A percentile compares a stretch with the other conserved stretches of the same genome.
Evolutionary conservation across 1,140 invertebrate genomes (phyloP).

Genomic region (Orchestia grillus): DNA sequence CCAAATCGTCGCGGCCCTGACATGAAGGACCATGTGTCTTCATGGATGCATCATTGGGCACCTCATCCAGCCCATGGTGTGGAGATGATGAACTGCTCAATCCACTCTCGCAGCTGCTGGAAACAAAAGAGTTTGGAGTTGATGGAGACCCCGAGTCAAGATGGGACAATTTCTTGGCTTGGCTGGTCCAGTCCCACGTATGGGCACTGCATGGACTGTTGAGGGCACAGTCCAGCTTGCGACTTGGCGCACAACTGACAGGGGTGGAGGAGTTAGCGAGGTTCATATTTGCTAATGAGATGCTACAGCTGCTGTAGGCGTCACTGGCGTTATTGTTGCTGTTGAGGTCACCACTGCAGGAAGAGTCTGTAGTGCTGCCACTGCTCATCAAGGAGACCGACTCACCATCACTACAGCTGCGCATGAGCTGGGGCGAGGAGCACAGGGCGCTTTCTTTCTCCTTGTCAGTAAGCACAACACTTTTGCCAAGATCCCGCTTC

Average conservation of each 20-base stretch:
- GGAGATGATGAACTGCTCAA: slow-evolving; percentile 40
- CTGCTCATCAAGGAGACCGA: not conserved
- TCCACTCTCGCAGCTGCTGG: slow-evolving; percentile 48
- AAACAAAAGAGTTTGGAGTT: slow-evolving; percentile 14
- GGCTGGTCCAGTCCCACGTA: slow-evolving; percentile 3
- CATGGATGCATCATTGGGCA: not conserved
- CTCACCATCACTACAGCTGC: slow-evolving; percentile 36
- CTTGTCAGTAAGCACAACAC: not conserved
- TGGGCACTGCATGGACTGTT: not conserved
- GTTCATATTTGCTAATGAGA: not conserved
- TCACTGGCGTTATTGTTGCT: not conserved
- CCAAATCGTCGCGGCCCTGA: not conserved
- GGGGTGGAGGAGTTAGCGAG: not conserved
- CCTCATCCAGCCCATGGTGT: not conserved
- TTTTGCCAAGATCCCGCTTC: not conserved
- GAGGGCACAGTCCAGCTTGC: not conserved
- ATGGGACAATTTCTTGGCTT: slow-evolving; percentile 28
- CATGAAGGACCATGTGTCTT: not conserved
- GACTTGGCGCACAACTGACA: not conserved
- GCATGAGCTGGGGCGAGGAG: not conserved
- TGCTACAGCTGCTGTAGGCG: not conserved
- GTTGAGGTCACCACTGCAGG: not conserved
- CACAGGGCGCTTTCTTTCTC: not conserved
- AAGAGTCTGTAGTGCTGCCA: not conserved
- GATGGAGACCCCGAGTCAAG: slow-evolving; percentile 44